These are phyloP conservation scores for Muntiacus muntjak DNA, from an alignment of 2,113 vertebrate genomes.

Conservation along the genomic window DNA sequence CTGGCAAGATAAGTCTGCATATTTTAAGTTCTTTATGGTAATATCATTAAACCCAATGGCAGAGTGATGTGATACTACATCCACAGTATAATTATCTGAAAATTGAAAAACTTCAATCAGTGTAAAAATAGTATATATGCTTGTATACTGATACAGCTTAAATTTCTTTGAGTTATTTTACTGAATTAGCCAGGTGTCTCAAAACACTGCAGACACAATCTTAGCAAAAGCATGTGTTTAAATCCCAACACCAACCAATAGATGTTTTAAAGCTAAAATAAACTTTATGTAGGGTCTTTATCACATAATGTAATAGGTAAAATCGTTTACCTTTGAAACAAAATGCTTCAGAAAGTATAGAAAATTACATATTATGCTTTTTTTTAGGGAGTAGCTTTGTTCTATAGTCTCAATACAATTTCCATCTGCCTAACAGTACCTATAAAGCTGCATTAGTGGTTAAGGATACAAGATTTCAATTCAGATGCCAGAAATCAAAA, in stretches of 20 bases:
- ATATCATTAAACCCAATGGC: background rate
- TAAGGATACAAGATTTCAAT: background rate
- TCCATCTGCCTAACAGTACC: background rate
- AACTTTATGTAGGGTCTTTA: background rate
- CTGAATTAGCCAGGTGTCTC: conserved; percentile 18
- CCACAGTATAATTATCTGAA: background rate
- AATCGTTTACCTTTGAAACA: background rate
- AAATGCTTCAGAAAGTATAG: background rate
- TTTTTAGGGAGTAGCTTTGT: background rate
- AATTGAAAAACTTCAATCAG: conserved; percentile 4
- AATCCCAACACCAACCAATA: background rate
- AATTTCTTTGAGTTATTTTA: conserved; percentile 21
- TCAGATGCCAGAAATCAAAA: background rate
- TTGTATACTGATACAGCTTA: background rate
- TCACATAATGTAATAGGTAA: background rate
- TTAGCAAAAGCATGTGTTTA: background rate
- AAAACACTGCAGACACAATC: background rate
- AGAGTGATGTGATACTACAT: background rate
- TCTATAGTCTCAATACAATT: conserved; percentile 5
- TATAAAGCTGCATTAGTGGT: background rate
- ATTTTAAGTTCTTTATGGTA: background rate
- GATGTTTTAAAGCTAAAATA: background rate
- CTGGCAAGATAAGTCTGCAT: background rate
- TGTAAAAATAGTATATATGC: background rate
- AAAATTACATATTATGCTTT: background rate